Conservation (phyloP, 2,113 vertebrate species). For the Centrocercus urophasianus region DNA sequence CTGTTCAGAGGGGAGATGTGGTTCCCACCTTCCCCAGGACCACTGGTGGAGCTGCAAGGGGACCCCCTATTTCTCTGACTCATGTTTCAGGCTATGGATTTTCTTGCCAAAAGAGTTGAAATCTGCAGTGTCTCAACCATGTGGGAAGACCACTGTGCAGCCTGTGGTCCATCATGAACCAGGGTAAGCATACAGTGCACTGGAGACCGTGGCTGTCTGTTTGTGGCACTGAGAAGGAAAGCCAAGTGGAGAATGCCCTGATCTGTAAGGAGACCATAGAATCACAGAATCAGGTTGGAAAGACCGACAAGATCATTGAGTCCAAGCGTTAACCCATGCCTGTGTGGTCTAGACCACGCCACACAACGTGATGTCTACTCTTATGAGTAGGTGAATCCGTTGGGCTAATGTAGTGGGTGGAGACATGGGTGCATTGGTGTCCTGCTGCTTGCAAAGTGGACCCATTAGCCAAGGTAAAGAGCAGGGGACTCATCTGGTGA, state of each 20-base stretch:
- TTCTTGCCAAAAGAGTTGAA: background rate
- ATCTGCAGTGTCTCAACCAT: background rate
- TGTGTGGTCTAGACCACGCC: too few relatives aligned
- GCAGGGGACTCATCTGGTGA: background rate
- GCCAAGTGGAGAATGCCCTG: background rate
- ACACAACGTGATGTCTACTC: too few relatives aligned
- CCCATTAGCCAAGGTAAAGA: background rate
- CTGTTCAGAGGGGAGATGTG: rapidly evolving
- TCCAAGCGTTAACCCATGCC: too few relatives aligned
- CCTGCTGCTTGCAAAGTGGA: background rate
- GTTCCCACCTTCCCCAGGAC: background rate
- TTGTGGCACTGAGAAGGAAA: background rate
- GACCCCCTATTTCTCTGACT: background rate
- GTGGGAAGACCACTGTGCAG: background rate
- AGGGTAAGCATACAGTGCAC: rapidly evolving
- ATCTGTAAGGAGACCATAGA: too few relatives aligned
- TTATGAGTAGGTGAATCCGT: background rate
- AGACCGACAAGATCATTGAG: too few relatives aligned
- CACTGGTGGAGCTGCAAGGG: background rate
- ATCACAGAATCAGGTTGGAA: too few relatives aligned
- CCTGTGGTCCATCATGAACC: background rate
- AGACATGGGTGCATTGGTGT: background rate
- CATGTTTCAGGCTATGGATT: rapidly evolving
- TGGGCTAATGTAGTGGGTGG: background rate
- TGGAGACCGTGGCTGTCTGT: background rate